Base-by-base conservation (phyloP, 2,113 vertebrate genomes). In the Hippolais icterina region DNA sequence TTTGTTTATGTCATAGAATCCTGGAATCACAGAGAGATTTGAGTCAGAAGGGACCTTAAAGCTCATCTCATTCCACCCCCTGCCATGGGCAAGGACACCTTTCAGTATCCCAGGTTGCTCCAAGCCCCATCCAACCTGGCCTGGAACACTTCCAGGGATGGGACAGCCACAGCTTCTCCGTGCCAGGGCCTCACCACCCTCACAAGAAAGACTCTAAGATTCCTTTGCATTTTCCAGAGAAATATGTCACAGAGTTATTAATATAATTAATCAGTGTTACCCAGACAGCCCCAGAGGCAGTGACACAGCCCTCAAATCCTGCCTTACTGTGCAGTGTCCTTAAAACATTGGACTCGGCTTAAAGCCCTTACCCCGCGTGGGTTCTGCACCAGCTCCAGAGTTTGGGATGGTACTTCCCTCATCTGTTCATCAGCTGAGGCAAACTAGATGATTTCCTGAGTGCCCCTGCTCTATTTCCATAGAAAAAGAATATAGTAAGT, bases 341-440 rank as follows among this genome's bases (percentile, higher is more conserved):
- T 31, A 54, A 29, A 63, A 53, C 3, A 29, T 3, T 0, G 0
- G 11, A 39, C 35, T 69, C 0, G 0, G 17, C n/a, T 31, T 70
- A 37, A 63, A 94, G 35, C 42, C 33, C 9, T 87, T 12, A 46
- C 10, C 20, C 20, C 5, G 15, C 4, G 9, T 21, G 68, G 42
- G 23, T 63, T 81, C 42, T 63, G 50, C 86, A 84, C 18, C 39
- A 81, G 33, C 25, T 65, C 18, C 57, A 5, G 21, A 19, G 37
- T 74, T 21, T 61, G 53, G 21, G 21, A 46, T 44, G 33, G 7
- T 35, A 47, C 42, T 72, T 92, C 28, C 18, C 20, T 80, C 54
- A 76, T 57, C n/a, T 71, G 22, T 31, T 88, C 64, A 59, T 46
- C 64, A 81, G 52, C 64, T 47, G 42, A 89, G 39, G 81, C 29